Evolutionary conservation across 2,113 vertebrate species (phyloP), one percentile per base, ranked within the genome.

Genomic region (Craseonycteris thonglongyai): DNA sequence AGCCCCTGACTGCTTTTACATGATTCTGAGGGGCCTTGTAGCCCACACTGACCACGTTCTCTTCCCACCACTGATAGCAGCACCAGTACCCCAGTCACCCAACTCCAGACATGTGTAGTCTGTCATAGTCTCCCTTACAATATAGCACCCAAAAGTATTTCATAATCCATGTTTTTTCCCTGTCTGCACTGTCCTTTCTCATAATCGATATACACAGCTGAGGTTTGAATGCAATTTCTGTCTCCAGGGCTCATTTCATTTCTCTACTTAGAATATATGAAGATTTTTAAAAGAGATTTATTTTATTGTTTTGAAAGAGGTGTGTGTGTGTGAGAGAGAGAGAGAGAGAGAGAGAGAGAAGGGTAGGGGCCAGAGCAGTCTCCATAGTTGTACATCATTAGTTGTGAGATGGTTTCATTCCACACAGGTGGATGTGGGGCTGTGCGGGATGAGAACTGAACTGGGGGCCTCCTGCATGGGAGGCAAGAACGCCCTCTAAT

Each of bases 161-260:
- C 22, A n/a, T 38, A 35, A 69, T 72, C 74, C 68, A 21, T 87
- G n/a, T 33, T 35, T 74, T 71, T 88, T 42, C 63, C 45, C 54
- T 65, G 12, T 4, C 65, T n/a, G 12, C 9, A 40, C 16, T 78
- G 63, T 93, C 69, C 56, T 88, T 92, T 81, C 59, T 94, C 54
- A 84, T 75, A 93, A 97, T 89, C 89, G 72, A 93, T 72, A 95
- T 28, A 93, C 75, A 83, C 21, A 24, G 33, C 65, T 95, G 40
- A 81, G 81, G 66, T 66, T 51, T 83, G 22, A 88, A 59, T 54
- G 75, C 71, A 88, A 71, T 83, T 90, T 93, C 83, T 89, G 58
- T 80, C 91, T 91, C 87, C 82, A 61, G 82, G 86, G 61, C n/a
- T 78, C 2, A 33, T 82, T 97, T 95, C 51, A 83, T 79, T 89